Evolutionary conservation across 2,113 vertebrate species (phyloP).

Genomic region (Dasyornis broadbenti): DNA sequence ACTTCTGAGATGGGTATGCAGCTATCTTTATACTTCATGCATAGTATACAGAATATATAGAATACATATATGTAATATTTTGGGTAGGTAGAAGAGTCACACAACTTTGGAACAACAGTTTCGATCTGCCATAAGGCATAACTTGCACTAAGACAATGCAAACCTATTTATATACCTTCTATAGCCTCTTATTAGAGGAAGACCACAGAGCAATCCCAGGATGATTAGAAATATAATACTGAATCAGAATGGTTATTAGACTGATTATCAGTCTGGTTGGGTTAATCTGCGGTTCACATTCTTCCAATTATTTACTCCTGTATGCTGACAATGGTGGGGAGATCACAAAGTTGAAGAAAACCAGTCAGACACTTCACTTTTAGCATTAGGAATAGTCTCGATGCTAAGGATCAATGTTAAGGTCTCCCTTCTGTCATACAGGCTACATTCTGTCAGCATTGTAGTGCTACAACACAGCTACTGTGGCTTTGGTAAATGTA

Average conservation of each 20-base stretch:
- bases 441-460: neutral
- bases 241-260: neutral
- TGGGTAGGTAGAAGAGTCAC: neutral
- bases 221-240: neutral
- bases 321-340: neutral
- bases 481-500: neutral
- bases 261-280: neutral
- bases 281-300: neutral
- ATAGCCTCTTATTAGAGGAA: neutral
- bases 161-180: neutral
- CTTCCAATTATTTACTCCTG: neutral
- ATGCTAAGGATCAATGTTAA: neutral
- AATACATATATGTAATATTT: neutral
- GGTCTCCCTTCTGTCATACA: neutral
- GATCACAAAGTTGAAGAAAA: neutral
- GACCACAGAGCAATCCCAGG: neutral
- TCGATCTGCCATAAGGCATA: neutral
- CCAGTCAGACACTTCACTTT: neutral
- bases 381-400: neutral
- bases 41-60: neutral
- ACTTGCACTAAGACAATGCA: neutral
- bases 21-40: neutral
- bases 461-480: neutral
- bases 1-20: neutral
- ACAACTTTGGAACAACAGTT: neutral